Evolutionary conservation across 2,888 invertebrate genomes (phyloP).

Genomic region (Agriotes lineatus): DNA sequence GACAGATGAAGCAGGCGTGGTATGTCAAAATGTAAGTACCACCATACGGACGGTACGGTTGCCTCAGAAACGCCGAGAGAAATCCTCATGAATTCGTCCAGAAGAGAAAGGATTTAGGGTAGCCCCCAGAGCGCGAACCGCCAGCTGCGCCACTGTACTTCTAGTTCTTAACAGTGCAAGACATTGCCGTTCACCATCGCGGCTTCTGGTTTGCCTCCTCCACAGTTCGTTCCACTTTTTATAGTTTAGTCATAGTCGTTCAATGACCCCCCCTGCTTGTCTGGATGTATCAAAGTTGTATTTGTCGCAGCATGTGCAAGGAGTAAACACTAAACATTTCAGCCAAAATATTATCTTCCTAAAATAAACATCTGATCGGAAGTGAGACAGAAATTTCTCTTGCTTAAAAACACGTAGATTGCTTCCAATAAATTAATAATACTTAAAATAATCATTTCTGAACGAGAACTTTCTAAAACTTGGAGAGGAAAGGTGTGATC

Average conservation of each 20-base stretch:
- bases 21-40: slow-evolving; percentile 61
- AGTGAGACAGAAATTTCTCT: too few relatives aligned
- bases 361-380: too few relatives aligned
- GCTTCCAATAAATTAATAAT: too few relatives aligned
- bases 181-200: slow-evolving; percentile 1
- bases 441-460: too few relatives aligned
- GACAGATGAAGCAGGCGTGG: slow-evolving; percentile 59
- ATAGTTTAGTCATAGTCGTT: slow-evolving; percentile 19
- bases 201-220: slow-evolving; percentile 23
- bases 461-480: too few relatives aligned
- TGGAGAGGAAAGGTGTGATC: too few relatives aligned
- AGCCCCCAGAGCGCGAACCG: too few relatives aligned
- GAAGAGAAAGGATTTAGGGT: too few relatives aligned
- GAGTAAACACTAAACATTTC: not conserved
- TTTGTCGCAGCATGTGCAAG: slow-evolving; percentile 18
- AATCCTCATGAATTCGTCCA: too few relatives aligned
- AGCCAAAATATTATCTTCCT: not conserved
- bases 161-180: not conserved
- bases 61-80: too few relatives aligned
- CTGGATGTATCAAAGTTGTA: not conserved
- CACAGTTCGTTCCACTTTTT: slow-evolving; percentile 32
- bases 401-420: too few relatives aligned
- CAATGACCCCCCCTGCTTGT: slow-evolving; percentile 15
- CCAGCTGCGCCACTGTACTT: not conserved
- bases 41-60: too few relatives aligned